Base-by-base conservation (phyloP, 2,113 vertebrate species). In the Thamnophis sirtalis region DNA sequence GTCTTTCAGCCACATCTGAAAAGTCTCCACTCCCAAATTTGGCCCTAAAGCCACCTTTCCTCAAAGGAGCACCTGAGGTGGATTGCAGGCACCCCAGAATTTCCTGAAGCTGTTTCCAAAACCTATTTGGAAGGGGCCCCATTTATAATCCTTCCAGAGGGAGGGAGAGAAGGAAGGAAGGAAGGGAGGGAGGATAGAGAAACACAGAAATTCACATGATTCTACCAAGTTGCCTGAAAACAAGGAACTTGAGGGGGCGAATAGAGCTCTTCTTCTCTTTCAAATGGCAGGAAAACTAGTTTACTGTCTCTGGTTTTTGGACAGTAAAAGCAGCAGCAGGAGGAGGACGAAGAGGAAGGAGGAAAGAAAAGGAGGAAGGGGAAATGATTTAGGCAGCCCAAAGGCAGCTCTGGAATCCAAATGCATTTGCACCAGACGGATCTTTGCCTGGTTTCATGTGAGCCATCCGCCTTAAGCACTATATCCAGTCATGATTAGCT, bases 141-240 rank as follows among this genome's bases (percentile, higher is more conserved):
- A 60, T 60, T 9, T 60, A 26, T 60, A 60, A 60, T 60, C 58
- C 28, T 33, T 73, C 63, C 4, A 1, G n/a, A 21, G 5, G 11
- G 89, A 0, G 0, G n/a, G 28, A 80, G 7, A 56, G 43, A 93
- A 85, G 91, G 91, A 91, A 56, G 21, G 54, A 19, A 56, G 55
- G 56, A 5, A 58, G 56, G 56, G 6, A 24, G 56, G 56, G 3
- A 21, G 21, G 85, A 90, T 56, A 48, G 58, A 88, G 90, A 87
- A 87, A 9, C 26, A n/a, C 0, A 0, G 0, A 0, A 49, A 22
- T n/a, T 48, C 91, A 24, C 24, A 0, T 17, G 85, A 68, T 28
- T 11, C 49, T 91, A 84, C 80, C 91, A 93, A 93, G 89, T 11
- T 0, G 50, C 13, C 93, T 10, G 89, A 85, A 93, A 93, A 84